These are phyloP conservation scores for Catocala nupta DNA, from an alignment of 2,888 invertebrate genomes.

Conservation along the genomic window DNA sequence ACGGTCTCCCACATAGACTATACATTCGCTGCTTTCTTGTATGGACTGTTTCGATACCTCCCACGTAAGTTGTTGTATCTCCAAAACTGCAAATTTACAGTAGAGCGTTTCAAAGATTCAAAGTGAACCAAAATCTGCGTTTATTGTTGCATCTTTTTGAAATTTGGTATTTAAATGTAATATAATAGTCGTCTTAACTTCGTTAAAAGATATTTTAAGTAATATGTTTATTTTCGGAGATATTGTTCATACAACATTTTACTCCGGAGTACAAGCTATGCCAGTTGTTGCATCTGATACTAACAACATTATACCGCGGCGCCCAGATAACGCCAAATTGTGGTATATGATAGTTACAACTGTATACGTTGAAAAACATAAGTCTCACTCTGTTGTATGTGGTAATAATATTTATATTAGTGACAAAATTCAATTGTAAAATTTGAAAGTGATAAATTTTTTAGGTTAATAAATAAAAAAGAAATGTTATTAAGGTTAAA, in stretches of 20 bases:
- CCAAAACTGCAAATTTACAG: not conserved
- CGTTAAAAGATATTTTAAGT: not conserved
- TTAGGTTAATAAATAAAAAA: too few species aligned
- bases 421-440: too few species aligned
- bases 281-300: too few species aligned
- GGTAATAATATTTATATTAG: too few species aligned
- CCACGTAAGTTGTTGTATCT: not conserved
- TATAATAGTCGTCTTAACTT: not conserved
- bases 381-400: not conserved
- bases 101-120: not conserved
- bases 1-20: too few species aligned
- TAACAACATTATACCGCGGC: not conserved
- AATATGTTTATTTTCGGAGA: not conserved
- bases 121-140: not conserved
- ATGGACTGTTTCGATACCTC: too few species aligned
- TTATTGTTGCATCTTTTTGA: not conserved
- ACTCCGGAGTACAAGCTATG: too few species aligned
- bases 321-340: not conserved
- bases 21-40: too few species aligned
- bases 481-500: too few species aligned
- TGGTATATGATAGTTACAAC: slow-evolving; percentile 1
- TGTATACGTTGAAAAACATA: not conserved
- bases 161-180: not conserved
- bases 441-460: too few species aligned
- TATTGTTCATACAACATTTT: not conserved